Conservation (phyloP, 2,888 invertebrate species). For the Amiota minor region DNA sequence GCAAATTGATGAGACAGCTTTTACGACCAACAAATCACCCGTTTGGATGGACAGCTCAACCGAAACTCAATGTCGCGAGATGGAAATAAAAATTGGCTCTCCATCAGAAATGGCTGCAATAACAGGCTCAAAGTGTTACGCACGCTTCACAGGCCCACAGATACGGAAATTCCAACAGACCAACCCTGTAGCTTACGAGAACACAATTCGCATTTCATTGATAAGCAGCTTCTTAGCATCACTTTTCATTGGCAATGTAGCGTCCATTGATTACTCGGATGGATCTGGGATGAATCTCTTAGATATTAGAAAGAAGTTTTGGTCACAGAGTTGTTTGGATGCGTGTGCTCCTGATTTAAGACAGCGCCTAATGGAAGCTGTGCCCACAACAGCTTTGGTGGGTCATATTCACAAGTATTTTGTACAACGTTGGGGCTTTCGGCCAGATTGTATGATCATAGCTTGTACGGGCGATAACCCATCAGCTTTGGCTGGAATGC, state of each 20-base stretch:
- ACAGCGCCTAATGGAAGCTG: constrained; percentile 82
- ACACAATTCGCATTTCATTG: constrained; percentile 48
- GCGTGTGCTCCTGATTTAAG: constrained; percentile 82
- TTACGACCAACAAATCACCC: constrained; percentile 31
- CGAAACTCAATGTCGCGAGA: constrained; percentile 25
- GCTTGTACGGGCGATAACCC: constrained; percentile 95
- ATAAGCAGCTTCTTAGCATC: constrained; percentile 53
- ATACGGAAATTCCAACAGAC: constrained; percentile 43
- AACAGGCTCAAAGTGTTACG: constrained; percentile 45
- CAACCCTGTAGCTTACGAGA: constrained; percentile 34
- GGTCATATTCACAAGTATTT: constrained; percentile 85
- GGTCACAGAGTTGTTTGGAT: constrained; percentile 82
- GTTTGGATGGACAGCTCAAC: constrained; percentile 36
- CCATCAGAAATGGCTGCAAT: constrained; percentile 28
- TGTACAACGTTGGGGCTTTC: constrained; percentile 88
- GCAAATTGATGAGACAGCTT: constrained; percentile 46
- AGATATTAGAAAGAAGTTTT: constrained; percentile 82
- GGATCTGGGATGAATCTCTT: constrained; percentile 75
- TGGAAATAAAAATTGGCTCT: constrained; percentile 42
- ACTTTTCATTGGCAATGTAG: constrained; percentile 50
- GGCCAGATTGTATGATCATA: constrained; percentile 82
- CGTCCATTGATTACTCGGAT: constrained; percentile 48
- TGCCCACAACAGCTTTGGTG: constrained; percentile 80
- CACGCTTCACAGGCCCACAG: constrained; percentile 45
- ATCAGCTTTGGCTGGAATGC: constrained; percentile 85